A percentile compares a stretch with the other conserved stretches of the same genome.
Evolutionary conservation across 53 echinoderm and acorn worm genomes (phyloP).

Genomic region (Antedon mediterranea): DNA sequence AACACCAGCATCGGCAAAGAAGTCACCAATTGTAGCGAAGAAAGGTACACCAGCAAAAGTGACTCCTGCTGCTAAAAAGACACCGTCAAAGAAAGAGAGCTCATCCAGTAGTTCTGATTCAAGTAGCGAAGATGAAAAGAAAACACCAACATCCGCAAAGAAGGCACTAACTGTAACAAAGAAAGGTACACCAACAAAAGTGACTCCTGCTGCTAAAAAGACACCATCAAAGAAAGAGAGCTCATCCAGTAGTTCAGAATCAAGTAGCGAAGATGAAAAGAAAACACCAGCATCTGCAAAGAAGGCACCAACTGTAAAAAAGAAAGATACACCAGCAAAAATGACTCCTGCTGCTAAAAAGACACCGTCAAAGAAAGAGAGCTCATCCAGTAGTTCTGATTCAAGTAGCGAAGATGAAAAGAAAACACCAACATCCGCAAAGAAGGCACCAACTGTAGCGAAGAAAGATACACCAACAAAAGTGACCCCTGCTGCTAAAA

Average conservation of each 20-base stretch:
- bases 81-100: slow-evolving; percentile 3
- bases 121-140: slow-evolving; percentile 14
- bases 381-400: neutral
- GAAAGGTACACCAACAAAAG: neutral
- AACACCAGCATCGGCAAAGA: neutral
- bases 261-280: neutral
- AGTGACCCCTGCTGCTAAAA: neutral
- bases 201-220: neutral
- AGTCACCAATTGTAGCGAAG: slow-evolving; percentile 3
- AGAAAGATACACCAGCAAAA: too few relatives aligned
- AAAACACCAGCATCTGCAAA: neutral
- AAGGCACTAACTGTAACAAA: neutral
- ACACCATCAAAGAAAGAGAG: neutral
- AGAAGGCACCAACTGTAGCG: slow-evolving; percentile 13
- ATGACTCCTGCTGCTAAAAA: neutral
- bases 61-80: slow-evolving; percentile 7
- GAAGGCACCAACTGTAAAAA: too few relatives aligned
- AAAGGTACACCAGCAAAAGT: too few relatives aligned
- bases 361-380: slow-evolving; percentile 1
- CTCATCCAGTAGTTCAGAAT: slow-evolving; percentile 1
- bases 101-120: slow-evolving; percentile 18
- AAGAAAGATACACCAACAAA: too few relatives aligned
- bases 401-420: slow-evolving; percentile 20
- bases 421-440: neutral
- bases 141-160: neutral